Evolutionary conservation across 2,113 vertebrate species (phyloP).

Genomic region (Oryzias celebensis): DNA sequence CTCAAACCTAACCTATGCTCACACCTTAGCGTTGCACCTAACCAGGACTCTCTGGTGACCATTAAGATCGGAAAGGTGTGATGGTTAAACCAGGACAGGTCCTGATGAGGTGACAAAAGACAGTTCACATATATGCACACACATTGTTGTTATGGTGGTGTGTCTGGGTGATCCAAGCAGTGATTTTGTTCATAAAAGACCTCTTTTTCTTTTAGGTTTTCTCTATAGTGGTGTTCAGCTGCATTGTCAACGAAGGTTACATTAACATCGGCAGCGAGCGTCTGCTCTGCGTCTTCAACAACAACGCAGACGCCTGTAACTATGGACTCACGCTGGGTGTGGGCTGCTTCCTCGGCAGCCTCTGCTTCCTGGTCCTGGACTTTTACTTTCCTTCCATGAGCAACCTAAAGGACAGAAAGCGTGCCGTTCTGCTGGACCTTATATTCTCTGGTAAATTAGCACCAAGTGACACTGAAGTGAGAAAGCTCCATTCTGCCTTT

Average conservation of each 20-base stretch:
- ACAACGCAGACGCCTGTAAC: constrained; percentile 91
- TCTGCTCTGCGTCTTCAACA: constrained; percentile 91
- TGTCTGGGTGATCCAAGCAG: constrained; percentile 38
- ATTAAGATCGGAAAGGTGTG: no score
- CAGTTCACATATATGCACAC: background rate
- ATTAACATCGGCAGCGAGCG: constrained; percentile 85
- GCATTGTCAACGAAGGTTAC: constrained; percentile 95
- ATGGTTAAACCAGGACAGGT: no score
- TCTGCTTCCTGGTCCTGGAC: constrained; percentile 87
- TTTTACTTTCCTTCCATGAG: constrained; percentile 95
- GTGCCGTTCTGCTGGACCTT: constrained; percentile 88
- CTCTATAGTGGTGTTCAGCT: constrained; percentile 94
- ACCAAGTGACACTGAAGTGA: background rate
- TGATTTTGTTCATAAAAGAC: constrained; percentile 44
- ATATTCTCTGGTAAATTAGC: constrained; percentile 84
- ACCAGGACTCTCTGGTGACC: no score
- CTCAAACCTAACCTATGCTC: no score
- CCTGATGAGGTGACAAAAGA: no score
- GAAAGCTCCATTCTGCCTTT: background rate
- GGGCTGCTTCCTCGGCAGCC: constrained; percentile 88
- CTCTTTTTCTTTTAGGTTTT: constrained; percentile 81
- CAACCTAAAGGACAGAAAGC: constrained; percentile 88
- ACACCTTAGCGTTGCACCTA: no score
- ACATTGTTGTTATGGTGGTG: background rate
- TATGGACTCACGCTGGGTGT: constrained; percentile 88